Evolutionary conservation across 2,888 invertebrate species (phyloP), one percentile per base, ranked within the genome.

Genomic region (Cyclophora punctaria): DNA sequence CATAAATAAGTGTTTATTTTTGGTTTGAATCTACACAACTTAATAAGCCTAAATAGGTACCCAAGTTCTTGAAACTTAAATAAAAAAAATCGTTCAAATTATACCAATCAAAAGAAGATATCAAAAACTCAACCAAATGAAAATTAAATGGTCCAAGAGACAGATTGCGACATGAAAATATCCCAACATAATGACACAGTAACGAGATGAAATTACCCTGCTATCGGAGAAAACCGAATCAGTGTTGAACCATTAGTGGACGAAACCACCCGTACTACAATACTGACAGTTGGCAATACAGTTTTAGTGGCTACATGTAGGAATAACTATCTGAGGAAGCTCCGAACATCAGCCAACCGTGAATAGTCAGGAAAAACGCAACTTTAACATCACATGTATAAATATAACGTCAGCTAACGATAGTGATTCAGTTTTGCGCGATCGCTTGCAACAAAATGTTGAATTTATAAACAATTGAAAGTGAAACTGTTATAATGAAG

Each of bases 391-490:
- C 82, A 81, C 83, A 77, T 84, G 84, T 88, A 88, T 87, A 88
- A 82, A 88, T 87, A 86, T 82, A 83, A 76, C 82, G 78, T 66
- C 72, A 64, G 56, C 56, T 70, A 75, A 73, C 80, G 68, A 80
- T 64, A 73, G 78, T 77, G 80, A 83, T 80, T 86, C 88, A 88
- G 88, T 88, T 83, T 80, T 78, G 70, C 84, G 81, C 84, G 83
- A 82, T 75, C 83, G 79, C 80, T 86, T 78, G 85, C 67, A 67
- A 80, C 80, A 85, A 83, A 85, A 87, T 86, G 76, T 69, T 66
- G 65, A 60, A 65, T 70, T 71, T 60, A 64, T 64, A 58, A 60
- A 55, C 57, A 59, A 59, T 60, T 57, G 78, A 83, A 82, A 83
- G 86, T 85, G 83, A 80, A 78, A 54, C 46, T 44, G 48, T 61